Conservation (phyloP, 2,888 invertebrate species). For the Xestia ashworthii region DNA sequence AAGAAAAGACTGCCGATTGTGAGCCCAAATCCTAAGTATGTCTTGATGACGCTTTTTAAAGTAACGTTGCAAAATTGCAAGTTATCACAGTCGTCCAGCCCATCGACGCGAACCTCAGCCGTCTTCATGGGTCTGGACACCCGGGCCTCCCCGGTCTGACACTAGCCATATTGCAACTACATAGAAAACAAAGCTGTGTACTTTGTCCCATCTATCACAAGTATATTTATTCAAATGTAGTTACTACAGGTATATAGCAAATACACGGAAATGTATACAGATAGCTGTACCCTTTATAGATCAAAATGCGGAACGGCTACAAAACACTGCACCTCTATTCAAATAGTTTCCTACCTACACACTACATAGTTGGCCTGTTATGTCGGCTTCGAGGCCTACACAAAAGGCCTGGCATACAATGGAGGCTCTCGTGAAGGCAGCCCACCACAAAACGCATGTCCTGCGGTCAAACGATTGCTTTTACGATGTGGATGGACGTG, state of each 20-base stretch:
- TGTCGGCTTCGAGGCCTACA: slow-evolving; percentile 39
- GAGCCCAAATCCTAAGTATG: not conserved
- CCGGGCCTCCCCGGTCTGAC: too few species aligned
- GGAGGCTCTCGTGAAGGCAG: slow-evolving; percentile 78
- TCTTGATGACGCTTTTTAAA: too few species aligned
- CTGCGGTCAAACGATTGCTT: slow-evolving; percentile 82
- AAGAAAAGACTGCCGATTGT: not conserved
- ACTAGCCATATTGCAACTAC: not conserved
- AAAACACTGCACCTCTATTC: slow-evolving; percentile 17
- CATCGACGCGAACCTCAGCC: too few species aligned
- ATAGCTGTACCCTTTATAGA: not conserved
- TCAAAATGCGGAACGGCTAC: not conserved
- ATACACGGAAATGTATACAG: not conserved
- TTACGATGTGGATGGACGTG: slow-evolving; percentile 56
- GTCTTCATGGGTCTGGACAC: too few species aligned
- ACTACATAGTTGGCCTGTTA: slow-evolving; percentile 28
- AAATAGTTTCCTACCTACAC: slow-evolving; percentile 35
- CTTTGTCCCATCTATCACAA: not conserved
- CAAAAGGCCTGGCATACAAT: slow-evolving; percentile 72
- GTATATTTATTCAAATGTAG: not conserved
- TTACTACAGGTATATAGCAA: not conserved
- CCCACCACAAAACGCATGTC: slow-evolving; percentile 82
- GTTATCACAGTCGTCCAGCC: too few species aligned
- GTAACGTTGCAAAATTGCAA: not conserved
- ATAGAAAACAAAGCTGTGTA: not conserved